Conservation (phyloP, 2,113 vertebrate genomes). For the Ictalurus furcatus region DNA sequence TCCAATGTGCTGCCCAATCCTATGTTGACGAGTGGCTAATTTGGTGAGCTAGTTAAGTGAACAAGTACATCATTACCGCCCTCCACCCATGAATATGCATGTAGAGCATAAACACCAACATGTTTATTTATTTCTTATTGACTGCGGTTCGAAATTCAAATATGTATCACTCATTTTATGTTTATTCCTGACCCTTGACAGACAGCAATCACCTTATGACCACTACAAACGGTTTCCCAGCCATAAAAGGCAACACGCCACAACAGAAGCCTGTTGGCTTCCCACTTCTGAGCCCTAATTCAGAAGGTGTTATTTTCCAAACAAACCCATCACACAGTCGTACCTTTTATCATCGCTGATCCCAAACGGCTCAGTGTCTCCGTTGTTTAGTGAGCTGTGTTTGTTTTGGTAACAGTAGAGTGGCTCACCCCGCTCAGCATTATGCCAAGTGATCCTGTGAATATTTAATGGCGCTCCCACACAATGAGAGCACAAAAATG, state of each 20-base stretch:
- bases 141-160: neutral
- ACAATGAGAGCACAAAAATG: slow-evolving; percentile 27
- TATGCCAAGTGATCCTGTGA: slow-evolving; percentile 35
- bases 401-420: slow-evolving; percentile 43
- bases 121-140: neutral
- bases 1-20: neutral
- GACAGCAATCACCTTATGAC: neutral
- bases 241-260: neutral
- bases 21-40: neutral
- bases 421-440: slow-evolving; percentile 31
- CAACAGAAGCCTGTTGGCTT: neutral
- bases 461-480: slow-evolving; percentile 35
- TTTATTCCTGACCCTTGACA: neutral
- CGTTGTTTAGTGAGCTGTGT: slow-evolving; percentile 31
- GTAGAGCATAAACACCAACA: neutral
- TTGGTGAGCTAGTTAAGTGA: neutral
- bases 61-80: neutral
- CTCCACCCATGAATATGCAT: neutral
- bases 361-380: slow-evolving; percentile 20
- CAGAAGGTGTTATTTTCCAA: neutral
- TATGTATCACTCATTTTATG: neutral
- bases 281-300: neutral
- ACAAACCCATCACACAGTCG: neutral
- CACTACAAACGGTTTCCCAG: neutral
- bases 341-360: slow-evolving; percentile 24